Base-by-base conservation (phyloP, 2,797 vertebrate genomes). In the Alcedo atthis region DNA sequence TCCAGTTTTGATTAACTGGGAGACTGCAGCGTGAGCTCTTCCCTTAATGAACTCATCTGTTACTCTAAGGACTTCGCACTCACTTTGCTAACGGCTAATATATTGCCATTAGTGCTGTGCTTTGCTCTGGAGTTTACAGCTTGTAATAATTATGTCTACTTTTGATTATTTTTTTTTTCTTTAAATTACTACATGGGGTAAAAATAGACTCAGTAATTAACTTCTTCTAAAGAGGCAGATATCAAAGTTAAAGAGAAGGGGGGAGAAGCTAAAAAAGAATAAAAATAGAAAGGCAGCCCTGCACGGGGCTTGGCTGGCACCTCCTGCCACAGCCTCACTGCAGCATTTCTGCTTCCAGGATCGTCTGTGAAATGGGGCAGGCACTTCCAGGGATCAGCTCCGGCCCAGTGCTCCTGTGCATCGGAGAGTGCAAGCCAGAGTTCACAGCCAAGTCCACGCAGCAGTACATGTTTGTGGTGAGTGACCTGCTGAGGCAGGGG, bases 341-440 rank as follows among this genome's bases (percentile, higher is more conserved):
- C 8, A n/a, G 77, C 67, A 2, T 96, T 68, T 97, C 26, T 96
- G 26, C 96, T 94, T 95, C 30, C 90, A 99, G 99, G 98, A 99
- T 99, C 24, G 99, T 99, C 79, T 99, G 99, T 85, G 99, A 99
- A 96, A 99, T 99, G 99, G 98, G 98, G 21, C 97, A 98, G 5
- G 97, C 99, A 7, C 97, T 97, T 6, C 93, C 91, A 16, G 98
- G 98, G 59, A 98, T 97, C 71, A 97, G 95, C 75, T 98, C 99
- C 0, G 99, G 99, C 54, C 98, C 99, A 1, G 98, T 99, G 75
- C 98, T 98, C 92, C 98, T 99, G 90, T 99, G 99, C 58, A 98
- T 99, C 5, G 98, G 98, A 16, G 99, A 99, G 95, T 99, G 99
- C 97, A 98, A 98, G 81, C 98, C 99, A 0, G 99, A 99, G 87